Percentiles rank a stretch among this genome's conserved stretches.
Evolutionary conservation across 1,140 invertebrate species (phyloP).

Genomic region (Cryptotermes secundus): DNA sequence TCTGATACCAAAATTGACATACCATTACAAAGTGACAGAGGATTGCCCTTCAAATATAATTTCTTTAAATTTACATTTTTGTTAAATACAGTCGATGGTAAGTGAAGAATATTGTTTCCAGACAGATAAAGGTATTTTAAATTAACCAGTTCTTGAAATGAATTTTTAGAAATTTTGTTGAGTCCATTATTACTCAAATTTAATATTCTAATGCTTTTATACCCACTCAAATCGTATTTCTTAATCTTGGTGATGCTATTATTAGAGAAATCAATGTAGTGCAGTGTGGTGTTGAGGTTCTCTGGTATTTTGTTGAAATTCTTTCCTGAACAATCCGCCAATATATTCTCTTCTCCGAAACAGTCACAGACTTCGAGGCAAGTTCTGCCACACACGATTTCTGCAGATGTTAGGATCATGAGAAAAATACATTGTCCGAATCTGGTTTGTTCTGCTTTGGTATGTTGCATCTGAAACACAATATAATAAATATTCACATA

Average conservation of each 20-base stretch:
- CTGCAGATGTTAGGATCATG: background rate
- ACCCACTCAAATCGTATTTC: background rate
- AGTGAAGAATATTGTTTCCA: background rate
- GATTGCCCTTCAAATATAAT: background rate
- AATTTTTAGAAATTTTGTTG: background rate
- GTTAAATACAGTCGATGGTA: too few relatives aligned
- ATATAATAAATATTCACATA: too few relatives aligned
- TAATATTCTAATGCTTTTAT: background rate
- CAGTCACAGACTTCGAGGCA: background rate
- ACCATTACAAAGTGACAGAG: background rate
- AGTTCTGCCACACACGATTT: background rate
- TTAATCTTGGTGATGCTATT: background rate
- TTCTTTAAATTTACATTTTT: background rate
- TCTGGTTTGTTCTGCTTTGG: too few relatives aligned
- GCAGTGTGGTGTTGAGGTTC: background rate
- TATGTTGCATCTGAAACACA: too few relatives aligned
- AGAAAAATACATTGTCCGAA: too few relatives aligned
- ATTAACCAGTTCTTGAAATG: background rate
- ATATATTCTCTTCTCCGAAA: background rate
- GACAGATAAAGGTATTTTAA: background rate
- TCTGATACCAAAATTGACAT: background rate
- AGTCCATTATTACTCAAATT: background rate
- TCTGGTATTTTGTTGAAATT: background rate
- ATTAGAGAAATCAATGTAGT: background rate
- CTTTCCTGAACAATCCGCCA: background rate